Evolutionary conservation across 2,113 vertebrate species (phyloP).

Genomic region (Plecotus auritus): DNA sequence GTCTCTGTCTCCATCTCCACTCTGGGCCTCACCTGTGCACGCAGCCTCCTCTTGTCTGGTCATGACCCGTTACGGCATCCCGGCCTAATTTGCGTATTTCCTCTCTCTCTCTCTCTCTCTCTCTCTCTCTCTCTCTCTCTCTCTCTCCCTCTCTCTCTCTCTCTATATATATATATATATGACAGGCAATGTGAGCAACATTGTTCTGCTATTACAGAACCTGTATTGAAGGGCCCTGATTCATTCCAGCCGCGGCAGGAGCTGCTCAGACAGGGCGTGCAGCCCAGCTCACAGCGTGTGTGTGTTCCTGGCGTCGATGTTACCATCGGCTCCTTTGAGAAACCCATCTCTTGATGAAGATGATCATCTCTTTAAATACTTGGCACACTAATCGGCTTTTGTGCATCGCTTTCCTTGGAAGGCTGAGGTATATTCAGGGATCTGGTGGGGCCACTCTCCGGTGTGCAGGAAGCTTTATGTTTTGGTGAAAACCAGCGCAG

Average conservation of each 20-base stretch:
- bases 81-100: too few species aligned
- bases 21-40: too few species aligned
- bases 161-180: too few species aligned
- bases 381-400: accelerated
- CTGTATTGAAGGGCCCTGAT: accelerated
- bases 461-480: background rate
- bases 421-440: background rate
- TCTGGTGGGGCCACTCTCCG: accelerated
- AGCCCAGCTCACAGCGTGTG: accelerated
- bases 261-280: accelerated
- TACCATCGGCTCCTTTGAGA: accelerated
- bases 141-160: too few species aligned
- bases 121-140: too few species aligned
- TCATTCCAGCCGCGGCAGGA: accelerated
- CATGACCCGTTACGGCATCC: too few species aligned
- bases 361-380: too few species aligned
- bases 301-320: accelerated
- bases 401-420: background rate
- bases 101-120: too few species aligned
- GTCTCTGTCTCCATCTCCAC: too few species aligned
- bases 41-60: too few species aligned
- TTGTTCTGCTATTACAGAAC: background rate
- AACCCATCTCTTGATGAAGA: background rate
- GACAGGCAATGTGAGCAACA: accelerated
- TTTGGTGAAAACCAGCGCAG: background rate